Base-by-base conservation (phyloP, 2,113 vertebrate species). In the Microcebus jonahi region DNA sequence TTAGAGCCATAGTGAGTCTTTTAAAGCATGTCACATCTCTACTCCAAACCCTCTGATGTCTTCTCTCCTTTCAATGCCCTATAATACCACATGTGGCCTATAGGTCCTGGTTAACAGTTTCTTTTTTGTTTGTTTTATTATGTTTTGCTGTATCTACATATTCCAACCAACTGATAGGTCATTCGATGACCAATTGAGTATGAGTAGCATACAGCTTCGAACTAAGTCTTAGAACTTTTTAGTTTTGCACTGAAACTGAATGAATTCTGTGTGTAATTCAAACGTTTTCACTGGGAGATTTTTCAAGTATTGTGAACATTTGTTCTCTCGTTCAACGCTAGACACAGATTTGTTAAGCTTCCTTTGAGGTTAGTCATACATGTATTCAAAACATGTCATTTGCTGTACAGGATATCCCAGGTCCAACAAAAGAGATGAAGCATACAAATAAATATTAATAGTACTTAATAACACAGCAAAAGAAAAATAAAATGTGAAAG, bases 271-370 rank as follows among this genome's bases (percentile, higher is more conserved):
- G 17, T 84, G 81, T 70, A 93, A 93, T 80, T n/a, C 31, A 94
- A 95, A 77, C 77, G 27, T 91, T 97, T 91, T 45, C 18, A 55
- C 48, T 84, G 87, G 3, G 1, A 84, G 34, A 45, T 88, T 75
- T 97, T 92, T 91, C 25, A 93, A 45, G 12, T 39, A 11, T 63
- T 27, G 29, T 67, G 45, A 77, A 91, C 42, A 88, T 80, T n/a
- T 89, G 17, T 71, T 88, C 42, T 70, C 63, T 92, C 83, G 31
- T 59, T 88, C 36, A 67, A 31, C 25, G 17, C 8, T 17, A 90
- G 55, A 73, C 17, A 91, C n/a, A 68, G n/a, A 81, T n/a, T 80
- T 89, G 59, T 3, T 91, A 82, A 95, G 17, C 21, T 39, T 39
- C 63, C n/a, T 79, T 94, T 88, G 79, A 90, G 14, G 31, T 48